These are phyloP conservation scores for Cryptus armator DNA, from an alignment of 2,888 invertebrate genomes.

Conservation along the genomic window DNA sequence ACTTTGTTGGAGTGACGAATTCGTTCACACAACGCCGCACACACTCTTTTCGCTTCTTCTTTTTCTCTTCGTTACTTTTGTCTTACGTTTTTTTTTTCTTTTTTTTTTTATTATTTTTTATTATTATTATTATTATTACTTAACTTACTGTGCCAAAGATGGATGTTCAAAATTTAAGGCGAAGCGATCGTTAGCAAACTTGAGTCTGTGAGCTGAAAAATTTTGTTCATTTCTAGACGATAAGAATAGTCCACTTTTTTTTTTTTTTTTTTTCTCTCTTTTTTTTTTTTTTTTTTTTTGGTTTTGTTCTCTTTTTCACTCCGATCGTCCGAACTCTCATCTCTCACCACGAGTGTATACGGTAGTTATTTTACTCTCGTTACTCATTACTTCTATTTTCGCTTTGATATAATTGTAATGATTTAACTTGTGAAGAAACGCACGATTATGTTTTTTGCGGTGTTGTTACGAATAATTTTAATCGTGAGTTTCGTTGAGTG, in stretches of 20 bases:
- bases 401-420: constrained; percentile 26
- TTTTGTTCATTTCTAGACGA: constrained; percentile 74
- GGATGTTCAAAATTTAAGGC: constrained; percentile 80
- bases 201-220: constrained; percentile 72
- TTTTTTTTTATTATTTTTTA: constrained; percentile 63
- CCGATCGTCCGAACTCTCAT: constrained; percentile 38
- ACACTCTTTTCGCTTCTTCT: constrained; percentile 51
- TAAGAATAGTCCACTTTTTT: constrained; percentile 49
- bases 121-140: constrained; percentile 73
- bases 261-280: constrained; percentile 32
- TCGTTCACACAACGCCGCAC: constrained; percentile 27
- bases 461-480: constrained; percentile 1
- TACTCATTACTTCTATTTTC: constrained; percentile 34
- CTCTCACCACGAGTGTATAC: constrained; percentile 30
- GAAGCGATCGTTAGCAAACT: constrained; percentile 71
- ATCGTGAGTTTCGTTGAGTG: not conserved
- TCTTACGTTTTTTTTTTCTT: constrained; percentile 29
- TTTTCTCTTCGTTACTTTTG: constrained; percentile 10
- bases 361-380: constrained; percentile 56
- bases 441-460: constrained; percentile 15
- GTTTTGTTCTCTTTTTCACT: constrained; percentile 41
- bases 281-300: constrained; percentile 43
- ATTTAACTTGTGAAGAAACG: constrained; percentile 9
- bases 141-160: constrained; percentile 82
- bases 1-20: constrained; percentile 40